phyloP scores from a whole-genome alignment of 2,888 invertebrate species.

The Cerastis leucographa region DNA sequence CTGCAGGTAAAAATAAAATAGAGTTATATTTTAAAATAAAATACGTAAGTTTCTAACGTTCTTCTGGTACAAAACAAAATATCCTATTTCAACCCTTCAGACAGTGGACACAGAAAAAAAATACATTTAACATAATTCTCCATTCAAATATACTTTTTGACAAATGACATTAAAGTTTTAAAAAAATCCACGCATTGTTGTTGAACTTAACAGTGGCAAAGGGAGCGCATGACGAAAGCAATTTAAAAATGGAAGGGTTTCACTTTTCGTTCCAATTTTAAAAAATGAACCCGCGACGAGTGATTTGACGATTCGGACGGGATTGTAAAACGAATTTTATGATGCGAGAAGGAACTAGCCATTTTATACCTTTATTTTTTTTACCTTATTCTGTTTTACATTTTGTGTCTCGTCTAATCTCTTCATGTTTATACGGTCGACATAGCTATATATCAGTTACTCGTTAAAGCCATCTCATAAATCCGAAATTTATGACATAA shows the following conservation, averaged over 20 bases:
- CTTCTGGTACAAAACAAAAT: conserved; percentile 12
- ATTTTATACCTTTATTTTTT: conserved; percentile 62
- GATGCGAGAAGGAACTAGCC: conserved; percentile 80
- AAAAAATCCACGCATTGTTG: conserved; percentile 75
- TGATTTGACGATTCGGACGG: conserved; percentile 88
- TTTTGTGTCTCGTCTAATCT: conserved; percentile 56
- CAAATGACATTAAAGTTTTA: conserved; percentile 71
- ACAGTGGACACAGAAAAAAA: conserved; percentile 20
- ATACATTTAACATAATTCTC: conserved; percentile 53
- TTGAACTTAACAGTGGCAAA: conserved; percentile 81
- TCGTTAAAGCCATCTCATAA: conserved; percentile 65
- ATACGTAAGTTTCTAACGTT: neutral
- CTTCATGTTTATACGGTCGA: conserved; percentile 57
- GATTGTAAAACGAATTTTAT: conserved; percentile 84
- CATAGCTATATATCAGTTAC: conserved; percentile 61
- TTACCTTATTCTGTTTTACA: conserved; percentile 48
- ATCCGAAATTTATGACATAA: conserved; percentile 68
- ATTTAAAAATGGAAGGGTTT: conserved; percentile 90
- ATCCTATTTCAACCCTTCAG: conserved; percentile 20
- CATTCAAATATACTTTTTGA: conserved; percentile 74
- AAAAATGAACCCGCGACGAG: conserved; percentile 87
- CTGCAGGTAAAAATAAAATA: neutral
- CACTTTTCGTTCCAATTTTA: conserved; percentile 88
- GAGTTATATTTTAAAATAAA: neutral
- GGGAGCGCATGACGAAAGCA: conserved; percentile 89